Conservation (phyloP, 1,140 invertebrate genomes). For the Habropoda laboriosa region DNA sequence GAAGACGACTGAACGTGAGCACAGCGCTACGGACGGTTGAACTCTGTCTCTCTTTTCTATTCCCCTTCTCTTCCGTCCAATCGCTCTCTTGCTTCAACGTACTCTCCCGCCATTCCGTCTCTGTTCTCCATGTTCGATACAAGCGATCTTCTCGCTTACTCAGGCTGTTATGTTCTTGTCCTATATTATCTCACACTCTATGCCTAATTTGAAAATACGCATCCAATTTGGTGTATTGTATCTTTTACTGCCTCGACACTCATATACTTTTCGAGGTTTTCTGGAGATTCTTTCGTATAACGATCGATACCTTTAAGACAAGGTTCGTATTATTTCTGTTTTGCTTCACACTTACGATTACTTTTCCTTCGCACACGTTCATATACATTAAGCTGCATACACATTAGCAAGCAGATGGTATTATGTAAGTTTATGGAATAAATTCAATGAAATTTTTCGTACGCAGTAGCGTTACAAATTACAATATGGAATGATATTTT, state of each 20-base stretch:
- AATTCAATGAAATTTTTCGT: not conserved
- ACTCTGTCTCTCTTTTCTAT: constrained; percentile 21
- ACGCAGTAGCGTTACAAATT: not conserved
- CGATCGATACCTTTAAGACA: too few species aligned
- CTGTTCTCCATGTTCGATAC: not conserved
- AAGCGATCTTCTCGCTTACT: too few species aligned
- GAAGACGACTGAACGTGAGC: constrained; percentile 19
- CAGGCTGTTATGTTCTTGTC: not conserved
- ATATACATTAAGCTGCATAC: not conserved
- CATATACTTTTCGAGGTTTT: too few species aligned
- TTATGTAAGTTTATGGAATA: not conserved
- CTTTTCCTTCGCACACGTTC: not conserved
- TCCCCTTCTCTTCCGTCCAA: not conserved
- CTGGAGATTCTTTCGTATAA: too few species aligned
- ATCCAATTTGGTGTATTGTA: too few species aligned
- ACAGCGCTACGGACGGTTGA: constrained; percentile 1
- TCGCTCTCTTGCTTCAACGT: not conserved
- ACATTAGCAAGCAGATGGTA: not conserved
- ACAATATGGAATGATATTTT: not conserved
- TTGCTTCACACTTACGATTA: not conserved
- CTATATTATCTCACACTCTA: too few species aligned
- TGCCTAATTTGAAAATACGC: too few species aligned
- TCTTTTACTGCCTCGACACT: too few species aligned
- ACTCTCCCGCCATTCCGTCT: not conserved
- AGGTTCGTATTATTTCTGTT: not conserved